These are phyloP conservation scores for Tineola bisselliella DNA, from an alignment of 2,888 invertebrate genomes.

Conservation along the genomic window DNA sequence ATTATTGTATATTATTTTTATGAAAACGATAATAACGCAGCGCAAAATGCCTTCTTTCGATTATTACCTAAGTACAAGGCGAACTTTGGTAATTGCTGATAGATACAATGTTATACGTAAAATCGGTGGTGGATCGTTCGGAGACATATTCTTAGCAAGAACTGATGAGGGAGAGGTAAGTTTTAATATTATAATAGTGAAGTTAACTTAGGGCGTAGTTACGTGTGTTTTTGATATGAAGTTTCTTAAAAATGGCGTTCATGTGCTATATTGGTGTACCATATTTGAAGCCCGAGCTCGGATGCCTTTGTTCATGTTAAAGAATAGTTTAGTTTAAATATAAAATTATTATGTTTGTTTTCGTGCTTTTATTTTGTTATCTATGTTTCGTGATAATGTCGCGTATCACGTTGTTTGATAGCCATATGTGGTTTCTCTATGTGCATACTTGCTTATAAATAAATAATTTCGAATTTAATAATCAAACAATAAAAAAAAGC, in stretches of 20 bases:
- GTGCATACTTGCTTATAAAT: too few species aligned
- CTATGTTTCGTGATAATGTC: neutral
- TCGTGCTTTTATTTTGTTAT: neutral
- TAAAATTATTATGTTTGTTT: neutral
- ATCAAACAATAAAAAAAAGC: too few species aligned
- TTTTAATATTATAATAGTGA: constrained; percentile 18
- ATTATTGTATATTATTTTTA: constrained; percentile 47
- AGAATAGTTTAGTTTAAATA: neutral
- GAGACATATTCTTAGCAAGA: constrained; percentile 97
- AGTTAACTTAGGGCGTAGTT: neutral
- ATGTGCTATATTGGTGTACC: neutral
- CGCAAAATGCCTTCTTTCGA: constrained; percentile 54
- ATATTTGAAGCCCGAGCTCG: neutral
- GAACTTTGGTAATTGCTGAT: constrained; percentile 42
- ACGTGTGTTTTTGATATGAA: neutral
- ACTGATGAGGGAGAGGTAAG: constrained; percentile 90
- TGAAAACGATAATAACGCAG: constrained; percentile 57
- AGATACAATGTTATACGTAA: constrained; percentile 95
- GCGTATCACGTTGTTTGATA: neutral
- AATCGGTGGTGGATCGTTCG: constrained; percentile 99
- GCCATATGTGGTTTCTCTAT: neutral
- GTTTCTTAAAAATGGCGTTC: neutral
- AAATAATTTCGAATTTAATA: too few species aligned
- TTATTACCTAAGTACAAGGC: neutral
- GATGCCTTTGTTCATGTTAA: neutral